Evolutionary conservation across 2,113 vertebrate genomes (phyloP).

Genomic region (Phoxinus phoxinus): DNA sequence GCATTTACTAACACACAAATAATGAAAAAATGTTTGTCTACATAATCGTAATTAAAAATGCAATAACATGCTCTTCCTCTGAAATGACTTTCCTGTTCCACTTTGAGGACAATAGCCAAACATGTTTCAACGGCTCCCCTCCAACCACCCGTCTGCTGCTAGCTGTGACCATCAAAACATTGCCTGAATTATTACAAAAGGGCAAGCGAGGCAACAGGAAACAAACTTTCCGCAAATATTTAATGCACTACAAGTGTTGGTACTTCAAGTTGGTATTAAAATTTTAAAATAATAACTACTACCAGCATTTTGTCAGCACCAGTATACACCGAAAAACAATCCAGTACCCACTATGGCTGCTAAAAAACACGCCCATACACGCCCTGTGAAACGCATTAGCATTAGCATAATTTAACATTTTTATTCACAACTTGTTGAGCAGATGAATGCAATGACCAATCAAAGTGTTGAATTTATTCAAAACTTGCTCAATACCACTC

Average conservation of each 20-base stretch:
- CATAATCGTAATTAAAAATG: background rate
- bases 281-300: background rate
- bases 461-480: background rate
- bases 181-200: background rate
- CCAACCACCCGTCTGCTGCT: background rate
- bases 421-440: background rate
- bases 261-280: background rate
- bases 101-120: background rate
- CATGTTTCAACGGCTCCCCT: background rate
- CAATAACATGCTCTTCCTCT: background rate
- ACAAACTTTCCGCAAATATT: background rate
- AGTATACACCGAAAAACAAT: too few relatives aligned
- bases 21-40: background rate
- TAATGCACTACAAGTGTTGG: background rate
- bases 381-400: background rate
- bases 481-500: background rate
- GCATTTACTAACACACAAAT: constrained; percentile 54
- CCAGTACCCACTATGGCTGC: too few relatives aligned
- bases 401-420: too few relatives aligned
- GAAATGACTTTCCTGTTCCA: background rate
- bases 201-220: background rate
- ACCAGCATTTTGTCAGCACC: background rate
- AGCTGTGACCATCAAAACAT: background rate
- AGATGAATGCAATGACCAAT: background rate
- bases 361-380: too few relatives aligned